Base-by-base conservation (phyloP, 1,140 invertebrate genomes). In the Eueides isabella region DNA sequence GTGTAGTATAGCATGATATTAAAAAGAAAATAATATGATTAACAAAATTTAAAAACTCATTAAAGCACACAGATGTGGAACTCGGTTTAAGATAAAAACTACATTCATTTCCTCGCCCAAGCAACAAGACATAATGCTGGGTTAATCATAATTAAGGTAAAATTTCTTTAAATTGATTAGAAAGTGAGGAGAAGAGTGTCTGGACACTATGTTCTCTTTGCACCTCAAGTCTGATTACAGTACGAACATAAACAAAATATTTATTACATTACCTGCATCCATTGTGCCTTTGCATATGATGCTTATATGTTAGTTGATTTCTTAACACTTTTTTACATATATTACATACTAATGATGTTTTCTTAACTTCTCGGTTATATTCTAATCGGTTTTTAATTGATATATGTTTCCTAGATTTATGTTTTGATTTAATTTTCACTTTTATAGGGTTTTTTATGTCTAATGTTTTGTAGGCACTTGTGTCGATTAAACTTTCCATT, bases 231-330 rank as follows among this genome's bases (percentile, higher is more conserved):
- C n/a, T n/a, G n/a, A n/a, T n/a, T n/a, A n/a, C n/a, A n/a, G n/a
- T 38, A 38, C 5, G 4, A 55, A 55, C 2, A 23, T 23, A 23
- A 55, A 9, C 1, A 19, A 12, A 11, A 23, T 4, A 23, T 11
- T 55, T 55, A 26, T 9, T 23, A 67, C 33, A 31, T 65, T 77
- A 84, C 80, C 80, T 79, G 67, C 76, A 89, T 14, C 84, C 85
- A 64, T 76, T 88, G 41, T 92, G 90, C 12, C 85, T 76, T 78
- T 90, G 86, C 89, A 92, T 89, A 44, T 92, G 90, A 67, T 84
- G 77, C n/a, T 81, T 72, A 38, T 87, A 92, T 44, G 87, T 88
- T 29, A 72, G 11, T n/a, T 72, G 80, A 63, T 89, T 90, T 3
- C 86, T 83, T 63, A 91, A 76, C 2, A 82, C 72, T 79, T 86